These are phyloP conservation scores for Drosophila neutralis DNA, from an alignment of 2,888 invertebrate species.

Conservation along the genomic window DNA sequence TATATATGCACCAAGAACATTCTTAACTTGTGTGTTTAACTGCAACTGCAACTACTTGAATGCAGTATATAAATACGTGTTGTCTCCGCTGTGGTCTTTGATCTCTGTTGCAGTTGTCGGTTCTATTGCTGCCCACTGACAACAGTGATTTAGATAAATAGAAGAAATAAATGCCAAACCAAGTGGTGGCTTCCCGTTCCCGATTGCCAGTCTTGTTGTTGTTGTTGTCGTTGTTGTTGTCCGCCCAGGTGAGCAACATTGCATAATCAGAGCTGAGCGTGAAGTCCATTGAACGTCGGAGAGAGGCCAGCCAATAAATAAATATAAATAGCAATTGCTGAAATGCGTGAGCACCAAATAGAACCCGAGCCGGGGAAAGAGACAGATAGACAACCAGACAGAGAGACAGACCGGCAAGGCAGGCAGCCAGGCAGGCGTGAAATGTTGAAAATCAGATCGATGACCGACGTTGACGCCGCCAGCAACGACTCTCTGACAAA, in stretches of 20 bases:
- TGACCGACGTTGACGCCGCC: constrained; percentile 71
- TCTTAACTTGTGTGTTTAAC: constrained; percentile 1
- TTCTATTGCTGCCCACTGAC: constrained; percentile 34
- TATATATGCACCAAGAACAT: neutral
- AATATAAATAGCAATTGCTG: constrained; percentile 64
- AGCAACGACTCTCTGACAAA: constrained; percentile 14
- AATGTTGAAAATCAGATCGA: constrained; percentile 78
- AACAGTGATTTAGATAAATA: constrained; percentile 5
- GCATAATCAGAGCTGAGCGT: constrained; percentile 53
- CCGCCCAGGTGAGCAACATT: constrained; percentile 58
- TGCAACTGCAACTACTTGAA: constrained; percentile 27
- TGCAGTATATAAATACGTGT: constrained; percentile 27
- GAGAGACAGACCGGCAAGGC: neutral
- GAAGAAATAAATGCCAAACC: constrained; percentile 8
- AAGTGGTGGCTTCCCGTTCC: constrained; percentile 31
- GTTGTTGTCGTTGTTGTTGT: neutral
- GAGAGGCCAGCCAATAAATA: constrained; percentile 63
- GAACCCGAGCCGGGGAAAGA: constrained; percentile 16
- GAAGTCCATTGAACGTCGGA: neutral
- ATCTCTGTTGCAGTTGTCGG: constrained; percentile 26
- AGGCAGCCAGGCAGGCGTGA: constrained; percentile 40
- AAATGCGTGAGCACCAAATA: constrained; percentile 62
- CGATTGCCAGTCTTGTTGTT: constrained; percentile 4
- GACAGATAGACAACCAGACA: neutral
- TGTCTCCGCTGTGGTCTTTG: constrained; percentile 46